Conservation (phyloP, 2,113 vertebrate species). For the Cepphus grylle region DNA sequence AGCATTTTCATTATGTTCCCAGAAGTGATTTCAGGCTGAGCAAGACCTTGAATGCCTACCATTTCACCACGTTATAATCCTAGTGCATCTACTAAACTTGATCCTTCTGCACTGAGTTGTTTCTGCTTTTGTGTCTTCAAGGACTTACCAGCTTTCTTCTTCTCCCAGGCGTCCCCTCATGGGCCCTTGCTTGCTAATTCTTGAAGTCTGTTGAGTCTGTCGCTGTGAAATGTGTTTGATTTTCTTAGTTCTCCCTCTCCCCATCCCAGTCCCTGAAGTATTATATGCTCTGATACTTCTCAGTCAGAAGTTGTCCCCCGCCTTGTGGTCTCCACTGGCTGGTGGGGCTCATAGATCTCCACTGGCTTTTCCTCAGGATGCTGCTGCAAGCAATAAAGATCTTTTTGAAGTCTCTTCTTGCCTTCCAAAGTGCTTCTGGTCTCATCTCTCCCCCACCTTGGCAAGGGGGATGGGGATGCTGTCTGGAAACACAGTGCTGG, state of each 20-base stretch:
- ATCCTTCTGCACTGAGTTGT: neutral
- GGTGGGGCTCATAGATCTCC: neutral
- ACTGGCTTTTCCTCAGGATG: neutral
- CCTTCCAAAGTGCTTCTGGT: neutral
- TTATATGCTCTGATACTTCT: neutral
- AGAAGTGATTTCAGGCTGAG: slow-evolving; percentile 30
- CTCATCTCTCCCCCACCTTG: neutral
- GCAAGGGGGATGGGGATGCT: neutral
- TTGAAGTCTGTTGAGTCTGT: neutral
- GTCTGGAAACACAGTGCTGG: neutral
- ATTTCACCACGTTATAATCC: neutral
- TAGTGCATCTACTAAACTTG: neutral
- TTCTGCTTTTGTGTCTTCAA: neutral
- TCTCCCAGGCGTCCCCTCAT: neutral
- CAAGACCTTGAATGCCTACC: neutral
- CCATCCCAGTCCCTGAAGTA: neutral
- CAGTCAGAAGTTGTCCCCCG: neutral
- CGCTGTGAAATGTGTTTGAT: neutral
- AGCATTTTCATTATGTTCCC: slow-evolving; percentile 40
- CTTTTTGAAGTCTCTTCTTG: neutral
- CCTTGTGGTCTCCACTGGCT: neutral
- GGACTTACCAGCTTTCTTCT: neutral
- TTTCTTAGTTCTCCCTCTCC: neutral
- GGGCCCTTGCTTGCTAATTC: neutral
- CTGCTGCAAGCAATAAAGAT: neutral